These are phyloP conservation scores for Tautogolabrus adspersus DNA, from an alignment of 2,113 vertebrate genomes.

Conservation along the genomic window DNA sequence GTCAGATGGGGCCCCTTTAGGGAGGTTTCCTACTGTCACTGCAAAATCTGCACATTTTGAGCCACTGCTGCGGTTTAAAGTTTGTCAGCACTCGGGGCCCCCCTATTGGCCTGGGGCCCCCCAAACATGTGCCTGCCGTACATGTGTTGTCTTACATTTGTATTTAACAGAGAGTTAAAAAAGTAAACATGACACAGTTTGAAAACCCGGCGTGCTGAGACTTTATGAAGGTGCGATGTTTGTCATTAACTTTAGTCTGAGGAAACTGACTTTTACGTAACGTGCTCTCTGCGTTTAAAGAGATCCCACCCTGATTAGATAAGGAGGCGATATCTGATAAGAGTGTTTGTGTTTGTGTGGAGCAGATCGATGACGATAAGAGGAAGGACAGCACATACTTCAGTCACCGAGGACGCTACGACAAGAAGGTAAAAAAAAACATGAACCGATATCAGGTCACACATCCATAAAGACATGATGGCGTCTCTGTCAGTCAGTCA, in stretches of 20 bases:
- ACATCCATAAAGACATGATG: neutral
- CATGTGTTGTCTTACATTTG: no score
- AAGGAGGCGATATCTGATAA: constrained; percentile 1
- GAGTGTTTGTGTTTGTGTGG: constrained; percentile 31
- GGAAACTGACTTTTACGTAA: neutral
- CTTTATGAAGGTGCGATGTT: neutral
- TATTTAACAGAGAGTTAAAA: no score
- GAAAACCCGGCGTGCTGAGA: no score
- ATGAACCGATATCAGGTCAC: neutral
- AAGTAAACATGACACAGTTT: no score
- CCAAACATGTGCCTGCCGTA: no score
- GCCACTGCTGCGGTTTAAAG: no score
- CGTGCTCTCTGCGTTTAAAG: neutral
- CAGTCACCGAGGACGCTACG: constrained; percentile 89
- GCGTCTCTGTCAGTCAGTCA: no score
- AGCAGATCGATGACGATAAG: constrained; percentile 95
- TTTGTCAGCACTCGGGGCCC: no score
- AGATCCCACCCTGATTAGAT: neutral
- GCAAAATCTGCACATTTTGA: no score
- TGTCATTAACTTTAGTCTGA: neutral
- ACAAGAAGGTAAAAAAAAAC: constrained; percentile 89
- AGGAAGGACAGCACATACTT: constrained; percentile 87
- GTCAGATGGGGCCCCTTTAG: no score
- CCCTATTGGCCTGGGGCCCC: no score
- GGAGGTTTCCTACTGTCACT: no score